These are phyloP conservation scores for Heliangelus exortis DNA, from an alignment of 2,797 vertebrate species.

Conservation along the genomic window DNA sequence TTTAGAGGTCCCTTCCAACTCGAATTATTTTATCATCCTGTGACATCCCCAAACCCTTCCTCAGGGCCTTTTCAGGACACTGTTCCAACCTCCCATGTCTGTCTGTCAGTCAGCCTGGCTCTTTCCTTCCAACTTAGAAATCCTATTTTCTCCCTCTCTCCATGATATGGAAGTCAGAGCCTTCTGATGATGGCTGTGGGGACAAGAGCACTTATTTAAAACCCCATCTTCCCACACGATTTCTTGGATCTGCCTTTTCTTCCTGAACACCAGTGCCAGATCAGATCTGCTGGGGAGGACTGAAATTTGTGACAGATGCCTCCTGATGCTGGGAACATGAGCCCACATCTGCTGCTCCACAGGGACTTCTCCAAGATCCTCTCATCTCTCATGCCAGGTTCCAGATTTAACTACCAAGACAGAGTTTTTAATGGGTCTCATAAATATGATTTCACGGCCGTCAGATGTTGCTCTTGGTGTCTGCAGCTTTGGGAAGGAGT, in stretches of 20 bases:
- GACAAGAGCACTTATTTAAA: not conserved
- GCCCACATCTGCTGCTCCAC: not conserved
- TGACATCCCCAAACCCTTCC: fast-evolving
- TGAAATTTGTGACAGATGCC: not conserved
- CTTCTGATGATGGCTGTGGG: not conserved
- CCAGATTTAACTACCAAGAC: not conserved
- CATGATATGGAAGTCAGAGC: not conserved
- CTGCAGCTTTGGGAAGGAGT: slow-evolving; percentile 7
- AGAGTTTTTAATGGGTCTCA: slow-evolving; percentile 16
- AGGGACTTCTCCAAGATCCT: not conserved
- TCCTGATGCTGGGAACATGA: not conserved
- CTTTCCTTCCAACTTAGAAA: not conserved
- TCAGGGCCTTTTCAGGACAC: not conserved
- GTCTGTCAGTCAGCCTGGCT: not conserved
- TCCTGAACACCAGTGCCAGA: not conserved
- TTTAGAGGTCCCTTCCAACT: too few relatives aligned
- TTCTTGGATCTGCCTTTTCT: not conserved
- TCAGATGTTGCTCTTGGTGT: slow-evolving; percentile 18
- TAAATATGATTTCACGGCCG: slow-evolving; percentile 35
- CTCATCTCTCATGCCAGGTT: not conserved
- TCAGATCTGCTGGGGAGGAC: not conserved
- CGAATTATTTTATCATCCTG: too few relatives aligned
- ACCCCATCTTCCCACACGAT: not conserved
- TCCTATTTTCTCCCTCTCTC: not conserved
- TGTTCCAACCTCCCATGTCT: not conserved